phyloP scores from a whole-genome alignment of 2,888 invertebrate genomes.

The Cepaea hortensis region DNA sequence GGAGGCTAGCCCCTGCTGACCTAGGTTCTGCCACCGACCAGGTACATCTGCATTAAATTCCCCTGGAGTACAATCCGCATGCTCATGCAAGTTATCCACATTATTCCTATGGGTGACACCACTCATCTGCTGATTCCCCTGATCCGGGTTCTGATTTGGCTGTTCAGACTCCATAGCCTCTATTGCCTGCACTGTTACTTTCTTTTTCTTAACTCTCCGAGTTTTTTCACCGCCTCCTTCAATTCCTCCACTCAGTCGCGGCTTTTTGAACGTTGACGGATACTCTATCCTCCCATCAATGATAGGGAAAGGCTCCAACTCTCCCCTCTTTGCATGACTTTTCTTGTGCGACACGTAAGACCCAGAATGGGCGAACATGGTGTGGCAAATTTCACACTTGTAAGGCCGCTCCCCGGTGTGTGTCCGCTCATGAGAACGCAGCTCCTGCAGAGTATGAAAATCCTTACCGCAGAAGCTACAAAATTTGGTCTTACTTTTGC shows the following conservation, averaged over 20 bases:
- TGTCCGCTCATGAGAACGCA: conserved; percentile 44
- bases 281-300: conserved; percentile 37
- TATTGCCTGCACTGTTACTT: not conserved
- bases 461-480: conserved; percentile 42
- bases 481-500: conserved; percentile 29
- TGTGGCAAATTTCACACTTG: conserved; percentile 40
- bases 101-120: conserved; percentile 23
- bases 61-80: not conserved
- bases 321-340: conserved; percentile 35
- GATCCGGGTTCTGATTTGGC: not conserved
- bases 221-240: not conserved
- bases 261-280: conserved; percentile 37
- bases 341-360: conserved; percentile 41
- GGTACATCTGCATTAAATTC: not conserved
- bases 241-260: not conserved
- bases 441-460: conserved; percentile 43
- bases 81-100: conserved; percentile 2
- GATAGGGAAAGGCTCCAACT: conserved; percentile 37
- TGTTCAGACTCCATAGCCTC: not conserved
- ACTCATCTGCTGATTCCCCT: not conserved
- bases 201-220: not conserved
- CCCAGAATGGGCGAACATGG: conserved; percentile 39
- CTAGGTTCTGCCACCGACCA: not conserved
- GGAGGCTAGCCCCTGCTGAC: not conserved
- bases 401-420: conserved; percentile 47